A percentile compares a stretch with the other conserved stretches of the same genome.
Conservation (phyloP, 2,797 vertebrate genomes). For the Takifugu ocellatus region DNA sequence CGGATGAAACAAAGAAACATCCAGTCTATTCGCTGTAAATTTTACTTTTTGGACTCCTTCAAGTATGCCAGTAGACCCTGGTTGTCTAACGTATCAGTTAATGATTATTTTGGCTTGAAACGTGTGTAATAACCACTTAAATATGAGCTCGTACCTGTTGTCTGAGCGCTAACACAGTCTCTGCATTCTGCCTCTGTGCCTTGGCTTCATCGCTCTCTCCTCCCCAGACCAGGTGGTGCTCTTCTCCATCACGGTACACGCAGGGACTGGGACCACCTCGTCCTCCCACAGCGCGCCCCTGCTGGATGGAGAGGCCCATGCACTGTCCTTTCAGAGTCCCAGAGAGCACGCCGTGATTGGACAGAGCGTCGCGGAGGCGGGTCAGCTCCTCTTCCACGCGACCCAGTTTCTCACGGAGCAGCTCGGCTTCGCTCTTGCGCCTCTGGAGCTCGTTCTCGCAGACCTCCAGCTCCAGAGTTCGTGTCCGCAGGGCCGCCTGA, state of each 20-base stretch:
- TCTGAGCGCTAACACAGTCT: conserved; percentile 75
- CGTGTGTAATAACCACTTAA: neutral
- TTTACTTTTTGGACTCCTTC: neutral
- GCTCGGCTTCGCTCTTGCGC: conserved; percentile 90
- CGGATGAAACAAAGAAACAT: conserved; percentile 1
- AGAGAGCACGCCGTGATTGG: conserved; percentile 29
- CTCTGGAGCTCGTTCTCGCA: conserved; percentile 94
- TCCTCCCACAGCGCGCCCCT: conserved; percentile 45
- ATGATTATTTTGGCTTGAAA: neutral
- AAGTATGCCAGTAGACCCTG: neutral
- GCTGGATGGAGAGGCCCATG: conserved; percentile 65
- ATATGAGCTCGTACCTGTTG: conserved; percentile 70
- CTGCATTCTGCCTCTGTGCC: conserved; percentile 72
- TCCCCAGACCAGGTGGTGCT: conserved; percentile 77
- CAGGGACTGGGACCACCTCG: conserved; percentile 67
- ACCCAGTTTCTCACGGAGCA: conserved; percentile 87
- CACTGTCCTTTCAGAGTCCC: conserved; percentile 62
- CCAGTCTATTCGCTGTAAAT: too few species aligned
- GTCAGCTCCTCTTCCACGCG: conserved; percentile 84
- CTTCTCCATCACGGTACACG: conserved; percentile 64
- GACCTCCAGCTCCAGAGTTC: conserved; percentile 91
- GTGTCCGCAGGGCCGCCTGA: conserved; percentile 81
- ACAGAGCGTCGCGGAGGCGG: conserved; percentile 74
- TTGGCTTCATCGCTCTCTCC: conserved; percentile 88
- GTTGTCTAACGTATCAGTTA: neutral